phyloP scores from a whole-genome alignment of 2,888 invertebrate genomes.

The Amiota minor region DNA sequence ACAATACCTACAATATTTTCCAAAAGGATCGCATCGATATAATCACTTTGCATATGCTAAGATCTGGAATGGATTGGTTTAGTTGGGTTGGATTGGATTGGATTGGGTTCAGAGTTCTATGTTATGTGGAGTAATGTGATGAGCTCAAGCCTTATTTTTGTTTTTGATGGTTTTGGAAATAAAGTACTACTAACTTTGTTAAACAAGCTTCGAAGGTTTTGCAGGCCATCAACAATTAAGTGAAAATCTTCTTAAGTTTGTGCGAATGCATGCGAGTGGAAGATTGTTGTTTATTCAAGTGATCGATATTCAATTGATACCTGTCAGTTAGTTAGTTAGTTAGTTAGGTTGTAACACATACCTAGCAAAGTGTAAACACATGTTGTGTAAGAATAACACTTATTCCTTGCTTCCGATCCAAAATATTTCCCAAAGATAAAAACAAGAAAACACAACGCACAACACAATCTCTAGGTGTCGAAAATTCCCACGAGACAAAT shows the following conservation, averaged over 20 bases:
- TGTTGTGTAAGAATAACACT: slow-evolving; percentile 55
- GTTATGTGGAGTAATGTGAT: too few species aligned
- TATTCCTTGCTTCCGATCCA: slow-evolving; percentile 56
- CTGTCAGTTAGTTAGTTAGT: background rate
- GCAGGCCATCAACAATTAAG: slow-evolving; percentile 69
- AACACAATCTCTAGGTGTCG: slow-evolving; percentile 35
- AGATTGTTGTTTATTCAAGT: background rate
- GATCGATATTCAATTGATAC: background rate
- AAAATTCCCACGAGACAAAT: slow-evolving; percentile 62
- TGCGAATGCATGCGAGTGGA: background rate
- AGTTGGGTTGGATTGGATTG: too few species aligned
- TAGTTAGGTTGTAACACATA: background rate
- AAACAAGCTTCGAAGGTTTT: slow-evolving; percentile 43
- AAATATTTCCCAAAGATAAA: slow-evolving; percentile 51
- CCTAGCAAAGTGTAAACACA: slow-evolving; percentile 48
- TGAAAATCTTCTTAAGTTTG: slow-evolving; percentile 44
- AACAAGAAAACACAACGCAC: background rate
- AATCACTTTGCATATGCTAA: too few species aligned
- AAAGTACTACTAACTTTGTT: slow-evolving; percentile 58
- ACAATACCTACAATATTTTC: too few species aligned
- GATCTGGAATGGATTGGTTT: too few species aligned
- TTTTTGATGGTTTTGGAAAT: background rate
- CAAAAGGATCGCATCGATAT: too few species aligned
- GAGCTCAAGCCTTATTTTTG: too few species aligned
- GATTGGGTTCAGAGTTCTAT: too few species aligned